These are phyloP conservation scores for Caranx ignobilis DNA, from an alignment of 2,113 vertebrate genomes.

Conservation along the genomic window DNA sequence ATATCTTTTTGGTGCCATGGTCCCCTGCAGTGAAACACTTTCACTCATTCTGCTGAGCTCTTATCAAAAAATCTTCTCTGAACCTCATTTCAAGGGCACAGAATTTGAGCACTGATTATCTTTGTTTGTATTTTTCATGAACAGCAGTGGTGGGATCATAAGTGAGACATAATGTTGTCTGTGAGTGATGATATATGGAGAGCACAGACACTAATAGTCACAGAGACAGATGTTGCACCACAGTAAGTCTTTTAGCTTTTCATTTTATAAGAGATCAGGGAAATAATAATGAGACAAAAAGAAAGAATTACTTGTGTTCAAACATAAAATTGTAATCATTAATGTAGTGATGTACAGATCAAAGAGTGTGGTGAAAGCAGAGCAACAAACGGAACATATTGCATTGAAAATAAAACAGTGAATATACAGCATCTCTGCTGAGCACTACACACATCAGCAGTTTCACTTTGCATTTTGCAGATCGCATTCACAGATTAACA, in stretches of 20 bases:
- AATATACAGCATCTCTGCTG: slow-evolving; percentile 1
- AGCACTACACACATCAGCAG: slow-evolving; percentile 28
- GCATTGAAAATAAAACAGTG: not conserved
- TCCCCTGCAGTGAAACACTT: slow-evolving; percentile 22
- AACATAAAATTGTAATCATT: not conserved
- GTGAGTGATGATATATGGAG: slow-evolving; percentile 18
- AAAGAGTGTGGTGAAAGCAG: not conserved
- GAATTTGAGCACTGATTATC: slow-evolving; percentile 48
- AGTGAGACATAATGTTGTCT: slow-evolving; percentile 12
- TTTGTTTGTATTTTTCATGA: slow-evolving; percentile 26
- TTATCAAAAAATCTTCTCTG: slow-evolving; percentile 46
- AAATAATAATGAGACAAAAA: not conserved
- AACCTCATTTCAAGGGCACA: slow-evolving; percentile 51
- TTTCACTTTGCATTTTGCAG: slow-evolving; percentile 25
- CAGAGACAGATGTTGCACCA: slow-evolving; percentile 9
- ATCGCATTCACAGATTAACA: slow-evolving; percentile 31
- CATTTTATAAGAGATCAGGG: not conserved
- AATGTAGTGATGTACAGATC: not conserved
- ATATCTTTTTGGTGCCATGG: slow-evolving; percentile 10
- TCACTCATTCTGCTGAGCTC: slow-evolving; percentile 20
- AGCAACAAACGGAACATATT: not conserved
- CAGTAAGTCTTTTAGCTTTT: not conserved
- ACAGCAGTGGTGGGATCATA: slow-evolving; percentile 5
- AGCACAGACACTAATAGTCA: not conserved
- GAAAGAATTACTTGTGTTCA: not conserved